Evolutionary conservation across 2,888 invertebrate species (phyloP), one percentile per base, ranked within the genome.

Genomic region (Cantharis rustica): DNA sequence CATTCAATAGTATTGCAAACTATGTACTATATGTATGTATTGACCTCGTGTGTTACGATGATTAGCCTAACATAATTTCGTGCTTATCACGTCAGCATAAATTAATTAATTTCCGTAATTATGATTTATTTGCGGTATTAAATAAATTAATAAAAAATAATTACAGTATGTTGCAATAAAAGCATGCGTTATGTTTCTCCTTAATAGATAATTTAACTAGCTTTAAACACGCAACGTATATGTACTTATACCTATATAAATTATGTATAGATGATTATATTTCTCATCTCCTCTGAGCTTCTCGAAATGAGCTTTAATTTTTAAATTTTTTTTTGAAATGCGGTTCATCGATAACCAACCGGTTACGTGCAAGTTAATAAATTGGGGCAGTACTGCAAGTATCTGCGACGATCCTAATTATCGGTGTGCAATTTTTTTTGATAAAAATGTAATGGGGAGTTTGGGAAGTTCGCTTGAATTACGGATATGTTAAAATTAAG

Each of bases 401-500:
- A 20, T n/a, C 64, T 17, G n/a, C 20, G 20, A 23, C 3, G 23
- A 20, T 20, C 13, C 63, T 16, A 16, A 63, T 20, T 4, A 20
- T 20, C 10, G 13, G 20, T 3, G 17, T 23, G 20, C 16, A n/a
- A 47, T 47, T 71, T 23, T n/a, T 69, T 70, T 16, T 3, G n/a
- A 20, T 61, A 68, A 11, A 69, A 69, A 68, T 7, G n/a, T 66
- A 20, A 20, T n/a, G 20, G n/a, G 20, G 64, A 23, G 64, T 16
- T 66, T n/a, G 20, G 64, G 20, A 10, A 27, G 26, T 16, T 7
- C 16, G 20, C 64, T 66, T 23, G 64, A n/a, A 47, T 47, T 47
- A n/a, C 47, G 47, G 47, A n/a, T 47, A 66, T 66, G 64, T n/a
- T 66, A 17, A 71, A 71, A 71, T 71, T 71, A 71, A 63, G 71